phyloP scores from a whole-genome alignment of 2,113 vertebrate genomes.

The Ophthalmotilapia sp. region DNA sequence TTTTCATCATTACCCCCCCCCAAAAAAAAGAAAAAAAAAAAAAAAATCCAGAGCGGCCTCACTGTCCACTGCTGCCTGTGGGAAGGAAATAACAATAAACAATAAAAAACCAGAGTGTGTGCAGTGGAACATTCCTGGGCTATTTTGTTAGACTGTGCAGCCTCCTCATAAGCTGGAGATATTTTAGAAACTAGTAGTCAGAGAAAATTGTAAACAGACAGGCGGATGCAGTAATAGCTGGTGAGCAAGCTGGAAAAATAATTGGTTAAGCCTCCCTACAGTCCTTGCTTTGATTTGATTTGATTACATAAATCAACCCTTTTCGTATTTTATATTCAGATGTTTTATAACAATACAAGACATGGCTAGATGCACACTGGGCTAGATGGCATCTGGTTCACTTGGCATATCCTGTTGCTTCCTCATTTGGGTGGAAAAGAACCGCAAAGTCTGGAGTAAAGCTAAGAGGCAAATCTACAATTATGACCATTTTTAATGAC shows the following conservation, averaged over 20 bases:
- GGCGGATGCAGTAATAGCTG: not conserved
- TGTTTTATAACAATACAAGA: constrained; percentile 6
- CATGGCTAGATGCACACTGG: not conserved
- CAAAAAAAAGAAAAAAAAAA: not conserved
- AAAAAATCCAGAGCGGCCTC: not conserved
- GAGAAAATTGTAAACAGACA: not conserved
- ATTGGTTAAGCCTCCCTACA: not conserved
- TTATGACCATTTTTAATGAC: constrained; percentile 64
- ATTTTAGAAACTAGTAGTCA: not conserved
- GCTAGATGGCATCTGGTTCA: not conserved
- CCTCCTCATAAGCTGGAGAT: not conserved
- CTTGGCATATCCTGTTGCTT: not conserved
- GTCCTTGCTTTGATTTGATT: not conserved
- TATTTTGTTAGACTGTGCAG: not conserved
- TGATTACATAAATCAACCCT: constrained; percentile 12
- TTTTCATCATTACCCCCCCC: constrained; percentile 30
- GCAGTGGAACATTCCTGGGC: not conserved
- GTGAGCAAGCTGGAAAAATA: not conserved
- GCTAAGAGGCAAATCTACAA: constrained; percentile 31
- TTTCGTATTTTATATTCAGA: not conserved
- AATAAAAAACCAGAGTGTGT: constrained; percentile 8
- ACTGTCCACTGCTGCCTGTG: constrained; percentile 1
- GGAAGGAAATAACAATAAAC: constrained; percentile 35
- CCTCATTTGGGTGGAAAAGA: not conserved
- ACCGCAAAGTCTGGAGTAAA: not conserved